phyloP scores from a whole-genome alignment of 2,888 invertebrate genomes.

The Orthosia gothica region DNA sequence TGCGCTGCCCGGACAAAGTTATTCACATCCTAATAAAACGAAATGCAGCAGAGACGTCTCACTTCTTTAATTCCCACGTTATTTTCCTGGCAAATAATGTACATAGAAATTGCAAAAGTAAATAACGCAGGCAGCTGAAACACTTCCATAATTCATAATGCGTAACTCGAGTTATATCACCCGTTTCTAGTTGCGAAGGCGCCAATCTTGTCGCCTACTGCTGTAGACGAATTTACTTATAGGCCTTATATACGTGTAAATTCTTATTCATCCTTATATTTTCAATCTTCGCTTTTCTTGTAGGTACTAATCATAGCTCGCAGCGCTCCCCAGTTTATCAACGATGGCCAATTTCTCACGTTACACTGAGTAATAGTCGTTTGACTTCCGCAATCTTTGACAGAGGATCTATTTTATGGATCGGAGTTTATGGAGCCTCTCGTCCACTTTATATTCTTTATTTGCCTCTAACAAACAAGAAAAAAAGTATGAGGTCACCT shows the following conservation, averaged over 20 bases:
- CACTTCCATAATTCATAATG: constrained; percentile 52
- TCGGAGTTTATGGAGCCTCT: constrained; percentile 18
- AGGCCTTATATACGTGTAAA: not conserved
- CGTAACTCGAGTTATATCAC: constrained; percentile 15
- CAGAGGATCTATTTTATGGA: constrained; percentile 38
- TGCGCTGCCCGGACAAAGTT: constrained; percentile 60
- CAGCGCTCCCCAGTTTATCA: constrained; percentile 35
- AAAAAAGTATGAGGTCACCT: constrained; percentile 20
- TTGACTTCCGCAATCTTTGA: constrained; percentile 41
- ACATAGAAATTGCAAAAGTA: constrained; percentile 13
- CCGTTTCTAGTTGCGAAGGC: constrained; percentile 43
- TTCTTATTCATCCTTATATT: constrained; percentile 13
- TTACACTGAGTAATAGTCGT: constrained; percentile 36
- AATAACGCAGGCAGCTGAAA: constrained; percentile 29
- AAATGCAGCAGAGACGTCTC: constrained; percentile 56
- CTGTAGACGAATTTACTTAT: constrained; percentile 40
- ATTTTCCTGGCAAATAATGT: constrained; percentile 10
- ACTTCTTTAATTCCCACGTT: constrained; percentile 45
- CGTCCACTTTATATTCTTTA: constrained; percentile 27
- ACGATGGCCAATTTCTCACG: constrained; percentile 19
- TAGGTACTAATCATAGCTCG: constrained; percentile 21
- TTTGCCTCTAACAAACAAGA: constrained; percentile 10
- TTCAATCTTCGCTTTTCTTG: constrained; percentile 14
- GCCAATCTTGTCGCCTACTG: constrained; percentile 29
- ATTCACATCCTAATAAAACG: constrained; percentile 54